Conservation (phyloP, 2,113 vertebrate species). For the Conger conger region DNA sequence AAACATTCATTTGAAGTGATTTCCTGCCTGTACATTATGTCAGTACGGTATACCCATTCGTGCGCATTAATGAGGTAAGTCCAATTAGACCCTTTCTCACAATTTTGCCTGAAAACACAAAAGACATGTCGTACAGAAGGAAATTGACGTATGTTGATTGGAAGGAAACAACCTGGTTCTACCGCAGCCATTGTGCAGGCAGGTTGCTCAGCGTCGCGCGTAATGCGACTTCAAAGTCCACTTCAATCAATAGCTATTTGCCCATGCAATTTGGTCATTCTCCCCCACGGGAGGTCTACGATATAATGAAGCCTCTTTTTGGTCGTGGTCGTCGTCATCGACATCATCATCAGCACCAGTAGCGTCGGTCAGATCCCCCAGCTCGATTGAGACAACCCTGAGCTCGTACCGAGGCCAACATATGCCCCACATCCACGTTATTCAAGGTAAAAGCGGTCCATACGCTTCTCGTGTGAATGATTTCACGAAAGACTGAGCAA, state of each 20-base stretch:
- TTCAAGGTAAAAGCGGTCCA: no score
- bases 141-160: not conserved
- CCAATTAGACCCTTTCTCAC: conserved; percentile 7
- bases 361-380: not conserved
- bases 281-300: not conserved
- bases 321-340: not conserved
- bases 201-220: not conserved
- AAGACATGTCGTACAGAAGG: not conserved
- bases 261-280: not conserved
- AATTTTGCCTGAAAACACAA: not conserved
- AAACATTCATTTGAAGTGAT: conserved; percentile 18
- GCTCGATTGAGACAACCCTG: not conserved
- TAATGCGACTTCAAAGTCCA: not conserved
- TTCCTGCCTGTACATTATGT: conserved; percentile 15
- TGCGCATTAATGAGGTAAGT: conserved; percentile 12
- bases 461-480: not conserved
- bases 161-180: not conserved
- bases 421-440: not conserved
- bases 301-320: not conserved
- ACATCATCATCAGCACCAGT: no score
- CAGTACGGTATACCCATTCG: conserved; percentile 11
- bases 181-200: not conserved
- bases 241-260: not conserved
- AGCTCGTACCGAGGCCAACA: not conserved
- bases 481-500: not conserved